Base-by-base conservation (phyloP, 2,113 vertebrate species). In the Phainopepla nitens region DNA sequence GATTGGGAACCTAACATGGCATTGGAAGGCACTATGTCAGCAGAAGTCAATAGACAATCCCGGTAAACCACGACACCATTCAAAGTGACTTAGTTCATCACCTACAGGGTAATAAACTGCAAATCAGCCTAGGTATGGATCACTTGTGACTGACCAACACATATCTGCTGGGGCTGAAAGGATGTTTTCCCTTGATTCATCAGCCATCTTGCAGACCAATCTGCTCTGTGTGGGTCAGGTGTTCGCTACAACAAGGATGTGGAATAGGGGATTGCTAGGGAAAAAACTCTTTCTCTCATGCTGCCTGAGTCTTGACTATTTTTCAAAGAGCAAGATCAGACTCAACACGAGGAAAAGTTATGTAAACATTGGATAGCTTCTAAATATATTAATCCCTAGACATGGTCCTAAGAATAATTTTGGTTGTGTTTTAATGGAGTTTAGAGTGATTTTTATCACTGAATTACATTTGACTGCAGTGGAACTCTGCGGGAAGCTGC, bases 301-400 rank as follows among this genome's bases (percentile, higher is more conserved):
- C 27, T 5, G 0, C n/a, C 50, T 69, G 41, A 78, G 14, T 57
- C 58, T 64, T 87, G 45, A 75, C 53, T 79, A 22, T 85, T 87
- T 95, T 92, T 77, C 49, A 62, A 70, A 92, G 24, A 77, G 36
- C 25, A 66, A 28, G 44, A 94, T 69, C 39, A 92, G 31, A 72
- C 15, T 69, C 41, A 51, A 42, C 9, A 50, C 3, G 1, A 83
- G 42, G 56, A 91, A 64, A 86, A 81, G 25, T n/a, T 82, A 36
- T 36, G 49, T 62, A 82, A 94, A 92, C 95, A 91, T 25, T 53
- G 47, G 23, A 54, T 33, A 78, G 57, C 51, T 95, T 75, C 92
- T 97, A 95, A 97, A 96, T 91, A 93, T 61, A 95, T 94, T 92
- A 96, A 94, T 96, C 91, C 72, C 60, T 60, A 95, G 91, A 80